Evolutionary conservation across 2,888 invertebrate species (phyloP).

Genomic region (Cosmopolites sordidus): DNA sequence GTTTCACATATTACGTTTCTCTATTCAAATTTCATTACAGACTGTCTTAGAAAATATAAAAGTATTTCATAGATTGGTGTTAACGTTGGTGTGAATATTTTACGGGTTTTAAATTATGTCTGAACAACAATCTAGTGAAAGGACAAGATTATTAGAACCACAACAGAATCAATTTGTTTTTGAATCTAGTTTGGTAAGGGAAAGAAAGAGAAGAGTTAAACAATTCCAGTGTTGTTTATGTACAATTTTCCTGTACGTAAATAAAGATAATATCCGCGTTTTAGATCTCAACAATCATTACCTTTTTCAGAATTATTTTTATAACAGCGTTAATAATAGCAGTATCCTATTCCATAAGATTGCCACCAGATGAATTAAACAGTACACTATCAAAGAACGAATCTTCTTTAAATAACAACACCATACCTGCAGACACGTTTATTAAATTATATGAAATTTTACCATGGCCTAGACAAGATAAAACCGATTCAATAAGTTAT

Average conservation of each 20-base stretch:
- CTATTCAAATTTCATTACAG: constrained; percentile 10
- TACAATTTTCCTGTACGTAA: constrained; percentile 64
- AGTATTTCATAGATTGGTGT: too few relatives aligned
- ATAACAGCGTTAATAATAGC: constrained; percentile 30
- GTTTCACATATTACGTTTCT: constrained; percentile 38
- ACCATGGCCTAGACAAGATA: constrained; percentile 32
- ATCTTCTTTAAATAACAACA: constrained; percentile 14
- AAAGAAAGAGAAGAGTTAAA: constrained; percentile 52
- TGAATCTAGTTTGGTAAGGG: constrained; percentile 50
- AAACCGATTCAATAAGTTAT: constrained; percentile 14
- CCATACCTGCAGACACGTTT: constrained; percentile 18
- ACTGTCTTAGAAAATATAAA: neutral
- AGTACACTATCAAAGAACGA: constrained; percentile 14
- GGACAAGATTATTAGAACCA: constrained; percentile 51
- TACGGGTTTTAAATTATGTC: constrained; percentile 31
- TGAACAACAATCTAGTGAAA: constrained; percentile 44
- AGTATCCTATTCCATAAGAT: constrained; percentile 29
- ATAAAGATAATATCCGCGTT: neutral
- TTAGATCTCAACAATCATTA: too few relatives aligned
- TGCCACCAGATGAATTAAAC: constrained; percentile 18
- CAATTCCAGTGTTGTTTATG: constrained; percentile 71
- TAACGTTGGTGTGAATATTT: too few relatives aligned
- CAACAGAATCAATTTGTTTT: constrained; percentile 53
- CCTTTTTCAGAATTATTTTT: constrained; percentile 33
- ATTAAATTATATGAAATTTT: constrained; percentile 26